Evolutionary conservation across 2,888 invertebrate genomes (phyloP).

Genomic region (Lochmaea crataegi): DNA sequence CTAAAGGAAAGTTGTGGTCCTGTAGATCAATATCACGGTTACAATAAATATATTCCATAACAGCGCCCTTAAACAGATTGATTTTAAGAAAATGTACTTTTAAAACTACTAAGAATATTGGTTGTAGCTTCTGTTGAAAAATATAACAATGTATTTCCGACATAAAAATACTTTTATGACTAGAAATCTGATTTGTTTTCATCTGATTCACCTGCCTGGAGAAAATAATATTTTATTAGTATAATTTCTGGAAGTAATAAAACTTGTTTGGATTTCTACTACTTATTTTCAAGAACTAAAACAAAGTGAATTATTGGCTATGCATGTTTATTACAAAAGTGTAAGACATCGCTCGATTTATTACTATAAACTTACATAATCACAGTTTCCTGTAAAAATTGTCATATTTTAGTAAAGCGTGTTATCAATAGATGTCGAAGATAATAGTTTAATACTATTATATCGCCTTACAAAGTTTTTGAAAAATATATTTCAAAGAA

Average conservation of each 20-base stretch:
- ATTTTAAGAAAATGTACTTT: background rate
- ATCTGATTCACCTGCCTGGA: background rate
- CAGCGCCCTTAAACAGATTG: too few relatives aligned
- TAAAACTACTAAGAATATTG: background rate
- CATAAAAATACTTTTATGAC: constrained; percentile 1
- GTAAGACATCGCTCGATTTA: background rate
- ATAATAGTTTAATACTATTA: too few relatives aligned
- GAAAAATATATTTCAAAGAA: too few relatives aligned
- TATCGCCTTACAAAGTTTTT: too few relatives aligned
- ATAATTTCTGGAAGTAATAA: background rate
- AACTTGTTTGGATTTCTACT: background rate
- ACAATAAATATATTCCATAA: too few relatives aligned
- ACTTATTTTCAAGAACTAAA: background rate
- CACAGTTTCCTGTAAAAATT: too few relatives aligned
- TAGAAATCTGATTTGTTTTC: background rate
- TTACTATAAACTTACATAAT: background rate
- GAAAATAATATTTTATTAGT: constrained; percentile 3
- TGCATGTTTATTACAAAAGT: background rate
- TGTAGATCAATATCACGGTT: too few relatives aligned
- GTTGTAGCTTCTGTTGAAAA: background rate
- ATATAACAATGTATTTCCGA: background rate
- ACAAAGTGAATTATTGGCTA: background rate
- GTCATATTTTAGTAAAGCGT: too few relatives aligned
- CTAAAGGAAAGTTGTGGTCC: too few relatives aligned
- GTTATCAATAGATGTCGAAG: too few relatives aligned